Conservation (phyloP, 1,140 invertebrate species). For the Mactra quadrangularis region DNA sequence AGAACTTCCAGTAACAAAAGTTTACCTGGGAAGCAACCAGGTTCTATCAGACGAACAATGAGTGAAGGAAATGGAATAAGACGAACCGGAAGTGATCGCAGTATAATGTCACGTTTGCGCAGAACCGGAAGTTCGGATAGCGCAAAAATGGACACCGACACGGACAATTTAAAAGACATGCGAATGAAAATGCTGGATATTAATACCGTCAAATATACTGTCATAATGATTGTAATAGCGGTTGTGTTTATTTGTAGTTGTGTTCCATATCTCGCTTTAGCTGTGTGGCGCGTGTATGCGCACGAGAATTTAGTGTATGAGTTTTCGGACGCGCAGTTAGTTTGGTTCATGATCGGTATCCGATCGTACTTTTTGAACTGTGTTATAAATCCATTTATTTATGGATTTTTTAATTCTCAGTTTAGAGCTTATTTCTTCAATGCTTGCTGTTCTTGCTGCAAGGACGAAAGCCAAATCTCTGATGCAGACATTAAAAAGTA, state of each 20-base stretch:
- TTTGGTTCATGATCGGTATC: constrained; percentile 43
- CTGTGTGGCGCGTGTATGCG: constrained; percentile 42
- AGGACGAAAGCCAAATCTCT: too few relatives aligned
- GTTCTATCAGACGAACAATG: constrained; percentile 3
- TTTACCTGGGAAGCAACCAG: background rate
- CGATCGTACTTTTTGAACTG: constrained; percentile 58
- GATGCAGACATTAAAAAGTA: too few relatives aligned
- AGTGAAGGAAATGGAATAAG: constrained; percentile 38
- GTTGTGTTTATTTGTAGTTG: constrained; percentile 59
- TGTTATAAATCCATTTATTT: constrained; percentile 57
- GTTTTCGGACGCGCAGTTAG: constrained; percentile 18
- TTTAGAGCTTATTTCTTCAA: constrained; percentile 51
- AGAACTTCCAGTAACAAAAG: constrained; percentile 28
- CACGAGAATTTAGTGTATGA: constrained; percentile 43
- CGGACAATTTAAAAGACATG: constrained; percentile 52
- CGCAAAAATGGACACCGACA: constrained; percentile 39
- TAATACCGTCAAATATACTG: constrained; percentile 49
- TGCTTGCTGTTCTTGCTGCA: constrained; percentile 13
- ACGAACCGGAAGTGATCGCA: constrained; percentile 6
- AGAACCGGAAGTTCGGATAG: constrained; percentile 49
- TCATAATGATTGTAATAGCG: constrained; percentile 59
- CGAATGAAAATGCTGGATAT: constrained; percentile 56
- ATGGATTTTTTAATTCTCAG: constrained; percentile 61
- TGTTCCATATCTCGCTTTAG: constrained; percentile 53
- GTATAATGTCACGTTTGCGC: constrained; percentile 24